Evolutionary conservation across 2,113 vertebrate genomes (phyloP).

Genomic region (Pseudolaguvia tuberculata): DNA sequence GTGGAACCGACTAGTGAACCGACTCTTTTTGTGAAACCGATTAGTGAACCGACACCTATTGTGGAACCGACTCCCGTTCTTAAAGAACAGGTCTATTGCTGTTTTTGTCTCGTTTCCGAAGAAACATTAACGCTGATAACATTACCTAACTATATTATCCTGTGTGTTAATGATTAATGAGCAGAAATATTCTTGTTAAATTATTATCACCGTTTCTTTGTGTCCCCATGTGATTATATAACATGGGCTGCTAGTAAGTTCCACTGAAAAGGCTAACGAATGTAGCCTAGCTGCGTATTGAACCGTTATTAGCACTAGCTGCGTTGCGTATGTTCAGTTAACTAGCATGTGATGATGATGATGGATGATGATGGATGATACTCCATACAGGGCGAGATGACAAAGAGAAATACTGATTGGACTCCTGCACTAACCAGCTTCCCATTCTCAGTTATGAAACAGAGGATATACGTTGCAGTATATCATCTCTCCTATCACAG

Average conservation of each 20-base stretch:
- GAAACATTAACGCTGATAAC: conserved; percentile 21
- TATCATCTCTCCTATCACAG: neutral
- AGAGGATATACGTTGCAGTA: neutral
- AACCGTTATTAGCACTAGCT: conserved; percentile 28
- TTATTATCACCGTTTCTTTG: conserved; percentile 3
- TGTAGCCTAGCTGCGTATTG: conserved; percentile 13
- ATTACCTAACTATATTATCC: neutral
- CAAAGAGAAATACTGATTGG: neutral
- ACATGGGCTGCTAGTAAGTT: conserved; percentile 5
- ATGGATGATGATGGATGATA: neutral
- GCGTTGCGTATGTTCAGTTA: conserved; percentile 10
- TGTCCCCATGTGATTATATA: neutral
- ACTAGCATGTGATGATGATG: neutral
- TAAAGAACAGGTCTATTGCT: neutral
- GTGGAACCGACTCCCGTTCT: neutral
- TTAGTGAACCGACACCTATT: too few relatives aligned
- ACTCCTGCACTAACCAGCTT: neutral
- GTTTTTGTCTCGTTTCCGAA: neutral
- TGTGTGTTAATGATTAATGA: conserved; percentile 1
- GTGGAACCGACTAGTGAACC: too few relatives aligned
- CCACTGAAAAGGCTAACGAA: conserved; percentile 3
- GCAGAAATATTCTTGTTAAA: neutral
- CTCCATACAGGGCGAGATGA: neutral
- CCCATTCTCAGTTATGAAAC: neutral
- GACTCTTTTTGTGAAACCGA: too few relatives aligned